A percentile compares a stretch with the other conserved stretches of the same genome.
Conservation (phyloP, 2,888 invertebrate genomes). For the Chorisops tibialis region DNA sequence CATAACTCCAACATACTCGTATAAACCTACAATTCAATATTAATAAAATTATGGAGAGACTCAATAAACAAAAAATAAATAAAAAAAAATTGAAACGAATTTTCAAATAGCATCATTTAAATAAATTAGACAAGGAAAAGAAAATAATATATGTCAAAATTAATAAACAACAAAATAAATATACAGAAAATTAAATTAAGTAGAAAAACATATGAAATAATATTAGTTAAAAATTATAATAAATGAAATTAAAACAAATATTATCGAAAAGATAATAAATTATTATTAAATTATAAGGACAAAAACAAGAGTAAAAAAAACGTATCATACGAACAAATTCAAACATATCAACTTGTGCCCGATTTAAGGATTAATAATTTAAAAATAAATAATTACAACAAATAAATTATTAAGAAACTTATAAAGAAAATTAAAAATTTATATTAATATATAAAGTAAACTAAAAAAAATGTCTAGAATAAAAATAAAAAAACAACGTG, state of each 20-base stretch:
- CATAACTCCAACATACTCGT: background rate
- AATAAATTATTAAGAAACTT: background rate
- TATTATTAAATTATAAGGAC: background rate
- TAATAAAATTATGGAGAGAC: background rate
- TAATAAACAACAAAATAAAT: background rate
- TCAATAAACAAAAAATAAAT: background rate
- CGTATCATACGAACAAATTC: conserved; percentile 5
- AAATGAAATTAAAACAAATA: background rate
- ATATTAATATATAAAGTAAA: background rate
- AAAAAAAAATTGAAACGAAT: conserved; percentile 10
- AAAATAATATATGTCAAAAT: background rate
- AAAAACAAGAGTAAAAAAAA: background rate
- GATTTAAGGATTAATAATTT: background rate
- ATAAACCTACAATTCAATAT: background rate
- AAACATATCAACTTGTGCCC: conserved; percentile 25
- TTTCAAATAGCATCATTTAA: conserved; percentile 6
- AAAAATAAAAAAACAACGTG: no score
- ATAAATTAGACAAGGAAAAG: background rate
- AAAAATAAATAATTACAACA: background rate
- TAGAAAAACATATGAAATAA: background rate
- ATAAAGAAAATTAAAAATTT: background rate
- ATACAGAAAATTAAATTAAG: background rate
- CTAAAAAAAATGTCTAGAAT: background rate
- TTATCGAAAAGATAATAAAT: background rate
- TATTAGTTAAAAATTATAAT: background rate